phyloP scores from a whole-genome alignment of 2,113 vertebrate species.

The Myotis yumanensis region DNA sequence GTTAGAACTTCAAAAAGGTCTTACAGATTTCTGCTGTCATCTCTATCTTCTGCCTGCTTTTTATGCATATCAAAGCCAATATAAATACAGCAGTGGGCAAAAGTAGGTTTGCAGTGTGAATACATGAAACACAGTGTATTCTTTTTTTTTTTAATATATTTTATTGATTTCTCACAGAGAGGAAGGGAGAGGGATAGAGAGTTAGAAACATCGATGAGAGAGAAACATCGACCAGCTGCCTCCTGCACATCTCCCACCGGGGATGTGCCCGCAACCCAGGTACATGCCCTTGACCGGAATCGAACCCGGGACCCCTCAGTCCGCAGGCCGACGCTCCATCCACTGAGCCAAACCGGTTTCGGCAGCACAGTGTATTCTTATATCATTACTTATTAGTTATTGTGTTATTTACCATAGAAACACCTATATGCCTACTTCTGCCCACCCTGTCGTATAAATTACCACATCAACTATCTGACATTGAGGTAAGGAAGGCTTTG shows the following conservation, averaged over 20 bases:
- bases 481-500: neutral
- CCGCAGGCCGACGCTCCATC: too few species aligned
- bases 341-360: too few species aligned
- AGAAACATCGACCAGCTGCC: too few species aligned
- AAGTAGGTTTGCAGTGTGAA: neutral
- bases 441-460: neutral
- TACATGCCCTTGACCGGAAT: too few species aligned
- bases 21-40: neutral
- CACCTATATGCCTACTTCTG: neutral
- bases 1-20: neutral
- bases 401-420: neutral
- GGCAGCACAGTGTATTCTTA: neutral
- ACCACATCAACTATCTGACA: neutral
- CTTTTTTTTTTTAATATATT: too few species aligned
- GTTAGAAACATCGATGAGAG: too few species aligned
- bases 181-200: too few species aligned
- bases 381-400: neutral
- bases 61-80: neutral
- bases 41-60: neutral
- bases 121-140: neutral
- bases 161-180: too few species aligned
- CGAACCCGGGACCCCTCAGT: too few species aligned
- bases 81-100: neutral
- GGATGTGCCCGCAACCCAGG: too few species aligned
- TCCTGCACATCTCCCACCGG: too few species aligned